Conservation (phyloP, 2,888 invertebrate genomes). For the Heliconius charithonia region DNA sequence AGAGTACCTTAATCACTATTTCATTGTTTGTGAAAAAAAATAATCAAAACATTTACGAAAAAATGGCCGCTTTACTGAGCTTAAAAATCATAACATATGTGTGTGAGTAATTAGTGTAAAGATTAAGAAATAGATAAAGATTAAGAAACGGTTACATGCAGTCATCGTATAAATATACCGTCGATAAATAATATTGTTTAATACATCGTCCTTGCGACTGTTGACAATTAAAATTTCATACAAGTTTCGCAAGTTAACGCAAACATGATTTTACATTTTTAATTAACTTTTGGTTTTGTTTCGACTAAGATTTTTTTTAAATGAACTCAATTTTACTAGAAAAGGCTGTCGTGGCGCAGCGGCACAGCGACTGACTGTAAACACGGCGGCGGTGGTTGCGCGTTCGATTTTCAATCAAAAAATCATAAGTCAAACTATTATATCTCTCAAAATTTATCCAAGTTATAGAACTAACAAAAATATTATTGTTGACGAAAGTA, state of each 20-base stretch:
- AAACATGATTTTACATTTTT: background rate
- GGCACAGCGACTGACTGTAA: too few species aligned
- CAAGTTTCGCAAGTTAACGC: slow-evolving; percentile 41
- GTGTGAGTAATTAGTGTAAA: too few species aligned
- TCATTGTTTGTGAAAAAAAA: background rate
- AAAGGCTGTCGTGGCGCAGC: background rate
- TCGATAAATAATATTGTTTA: slow-evolving; percentile 2
- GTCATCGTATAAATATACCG: background rate
- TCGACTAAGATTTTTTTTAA: background rate
- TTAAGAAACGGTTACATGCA: too few species aligned
- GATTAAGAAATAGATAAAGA: too few species aligned
- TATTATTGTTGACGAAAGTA: slow-evolving; percentile 4
- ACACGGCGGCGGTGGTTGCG: too few species aligned
- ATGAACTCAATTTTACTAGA: background rate
- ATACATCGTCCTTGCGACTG: slow-evolving; percentile 34
- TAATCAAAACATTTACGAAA: background rate
- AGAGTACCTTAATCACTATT: background rate
- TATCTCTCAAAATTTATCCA: background rate
- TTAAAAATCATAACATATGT: background rate
- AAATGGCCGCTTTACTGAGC: background rate
- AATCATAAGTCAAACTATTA: background rate
- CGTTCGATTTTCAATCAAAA: too few species aligned
- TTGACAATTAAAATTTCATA: slow-evolving; percentile 35
- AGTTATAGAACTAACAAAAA: background rate
- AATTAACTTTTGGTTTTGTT: background rate